Evolutionary conservation across 2,113 vertebrate species (phyloP), one percentile per base, ranked within the genome.

Genomic region (Speoplatyrhinus poulsoni): DNA sequence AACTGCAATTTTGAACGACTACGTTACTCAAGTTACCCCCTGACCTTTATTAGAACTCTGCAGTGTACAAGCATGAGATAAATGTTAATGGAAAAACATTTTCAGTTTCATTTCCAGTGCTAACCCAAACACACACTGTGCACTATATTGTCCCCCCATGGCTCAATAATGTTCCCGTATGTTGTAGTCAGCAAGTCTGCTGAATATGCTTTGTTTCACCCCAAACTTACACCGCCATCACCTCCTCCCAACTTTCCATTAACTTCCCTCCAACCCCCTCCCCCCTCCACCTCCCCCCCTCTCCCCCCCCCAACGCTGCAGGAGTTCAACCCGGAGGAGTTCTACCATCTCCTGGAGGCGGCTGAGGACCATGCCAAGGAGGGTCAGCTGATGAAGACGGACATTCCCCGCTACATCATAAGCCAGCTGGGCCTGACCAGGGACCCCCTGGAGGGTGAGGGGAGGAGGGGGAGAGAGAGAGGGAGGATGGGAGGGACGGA

Each of bases 251-350:
- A 26, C 26, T 2, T 2, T 26, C 26, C 26, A 26, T 26, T 11
- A 46, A 48, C 62, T 33, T 17, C 67, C 15, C 17, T 60, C 15
- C 36, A 41, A 41, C 36, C 12, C 36, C 36, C 36, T 3, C 36
- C 4, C 36, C 36, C 36, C 36, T 3, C 36, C 4, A 1, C 36
- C 12, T n/a, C 50, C 50, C n/a, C 15, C 13, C 36, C 4, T 1
- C 36, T 5, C 36, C 1, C 36, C 7, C 5, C 36, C 36, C 17
- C 11, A 50, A 33, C 60, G 3, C 62, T 2, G 61, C 67, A 99
- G 98, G 98, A 99, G 84, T 99, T 99, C 91, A 98, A 99, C 89
- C 98, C 98, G 3, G 98, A 99, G 76, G 97, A 98, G 90, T 99
- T 99, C 87, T 99, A 99, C 85, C 98, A 99, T 80, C 93, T 99